These are phyloP conservation scores for Aplysina aerophoba DNA, from an alignment of 37 sponge, comb jelly and placozoan genomes.

Conservation along the genomic window DNA sequence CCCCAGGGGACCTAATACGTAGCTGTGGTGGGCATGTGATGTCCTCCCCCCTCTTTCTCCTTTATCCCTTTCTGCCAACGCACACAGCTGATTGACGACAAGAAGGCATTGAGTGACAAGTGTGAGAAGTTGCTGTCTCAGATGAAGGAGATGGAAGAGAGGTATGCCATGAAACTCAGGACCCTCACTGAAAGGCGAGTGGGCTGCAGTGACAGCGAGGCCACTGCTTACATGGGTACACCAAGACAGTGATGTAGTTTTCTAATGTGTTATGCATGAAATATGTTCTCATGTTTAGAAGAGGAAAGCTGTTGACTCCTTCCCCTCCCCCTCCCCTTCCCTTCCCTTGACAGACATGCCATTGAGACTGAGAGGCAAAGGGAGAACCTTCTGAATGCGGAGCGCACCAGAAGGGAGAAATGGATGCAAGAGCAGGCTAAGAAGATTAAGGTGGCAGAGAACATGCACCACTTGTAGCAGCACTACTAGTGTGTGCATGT, in stretches of 20 bases:
- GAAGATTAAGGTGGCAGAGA: slow-evolving; percentile 67
- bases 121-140: slow-evolving; percentile 82
- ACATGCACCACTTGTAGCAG: too few species aligned
- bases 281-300: not conserved
- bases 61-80: not conserved
- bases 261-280: not conserved
- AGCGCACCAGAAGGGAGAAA: slow-evolving; percentile 82
- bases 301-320: too few species aligned
- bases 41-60: too few species aligned
- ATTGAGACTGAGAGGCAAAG: slow-evolving; percentile 76
- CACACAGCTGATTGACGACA: slow-evolving; percentile 87
- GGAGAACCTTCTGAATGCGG: slow-evolving; percentile 77
- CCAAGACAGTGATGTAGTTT: too few species aligned
- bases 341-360: too few species aligned
- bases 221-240: not conserved
- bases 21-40: too few species aligned
- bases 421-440: slow-evolving; percentile 88
- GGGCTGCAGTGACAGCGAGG: not conserved
- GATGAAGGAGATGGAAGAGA: slow-evolving; percentile 76
- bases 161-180: slow-evolving; percentile 69
- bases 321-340: too few species aligned
- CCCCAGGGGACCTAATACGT: too few species aligned
- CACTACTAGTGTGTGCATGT: not conserved
- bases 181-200: slow-evolving; percentile 74
- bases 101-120: slow-evolving; percentile 82